Base-by-base conservation (phyloP, 2,888 invertebrate species). In the Philereme transversata region DNA sequence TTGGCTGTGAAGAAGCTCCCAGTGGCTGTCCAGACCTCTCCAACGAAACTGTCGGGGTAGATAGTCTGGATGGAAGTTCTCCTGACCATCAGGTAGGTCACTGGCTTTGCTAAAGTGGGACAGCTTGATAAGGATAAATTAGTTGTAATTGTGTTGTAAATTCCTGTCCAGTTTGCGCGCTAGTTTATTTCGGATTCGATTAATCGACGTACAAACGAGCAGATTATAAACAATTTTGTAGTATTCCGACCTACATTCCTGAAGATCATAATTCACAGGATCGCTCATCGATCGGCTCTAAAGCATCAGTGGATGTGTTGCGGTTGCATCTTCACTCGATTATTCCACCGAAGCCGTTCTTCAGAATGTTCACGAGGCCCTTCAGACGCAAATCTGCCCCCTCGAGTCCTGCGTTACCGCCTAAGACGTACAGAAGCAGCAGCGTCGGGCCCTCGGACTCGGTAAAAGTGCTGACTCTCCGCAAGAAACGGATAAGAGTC, bases 1-100 rank as follows among this genome's bases (percentile, higher is more conserved):
- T 97, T 36, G 97, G 97, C 58, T 97, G 97, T 81, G 97, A 97
- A 84, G 97, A 97, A 88, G 94, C 96, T 61, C 97, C 97, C 10
- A 95, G 96, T 5, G 97, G 97, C 53, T 97, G 97, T 81, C 94
- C 94, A 8, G 97, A 97, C 86, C 91, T 97, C n/a, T 97, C 97
- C 78, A 93, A 94, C 7, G 97, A 97, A 87, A 93, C 97, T 1
- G 83, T 94, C 69, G 87, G 94, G 62, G 91, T 95, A 74, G 90
- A 94, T 87, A 85, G 95, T 89, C 76, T 92, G 5, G 95, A 95
- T 66, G 95, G 94, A 65, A 93, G 93, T 79, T 90, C 94, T 33
- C 94, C 93, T 59, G 95, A 95, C 65, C 94, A 94, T 72, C 95
- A 95, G 94, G 95, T 95, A 85, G 63, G 56, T 67, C 8, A 40